phyloP scores from a whole-genome alignment of 1,140 invertebrate species.

The Heliconius congener region DNA sequence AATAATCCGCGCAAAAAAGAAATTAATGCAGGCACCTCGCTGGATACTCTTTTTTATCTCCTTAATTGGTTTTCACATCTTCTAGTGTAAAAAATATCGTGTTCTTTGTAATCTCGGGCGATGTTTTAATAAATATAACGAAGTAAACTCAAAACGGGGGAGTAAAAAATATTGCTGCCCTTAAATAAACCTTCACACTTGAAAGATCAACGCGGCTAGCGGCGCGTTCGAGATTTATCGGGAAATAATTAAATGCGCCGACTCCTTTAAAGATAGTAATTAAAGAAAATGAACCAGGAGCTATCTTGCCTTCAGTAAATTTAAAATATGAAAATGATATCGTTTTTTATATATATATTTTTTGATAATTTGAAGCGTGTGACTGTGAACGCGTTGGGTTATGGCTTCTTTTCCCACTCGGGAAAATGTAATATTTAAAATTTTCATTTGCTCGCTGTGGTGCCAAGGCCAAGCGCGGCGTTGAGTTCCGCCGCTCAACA shows the following conservation, averaged over 20 bases:
- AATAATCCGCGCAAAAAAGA: conserved; percentile 81
- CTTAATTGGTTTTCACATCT: conserved; percentile 82
- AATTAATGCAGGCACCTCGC: conserved; percentile 80
- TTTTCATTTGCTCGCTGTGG: too few species aligned
- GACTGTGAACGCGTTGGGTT: too few species aligned
- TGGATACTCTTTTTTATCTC: conserved; percentile 80
- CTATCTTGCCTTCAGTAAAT: conserved; percentile 31
- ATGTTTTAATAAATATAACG: conserved; percentile 82
- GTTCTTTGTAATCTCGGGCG: conserved; percentile 80
- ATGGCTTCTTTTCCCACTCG: too few species aligned
- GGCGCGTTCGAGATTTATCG: conserved; percentile 74
- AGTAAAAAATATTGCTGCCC: conserved; percentile 73
- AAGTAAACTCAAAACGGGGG: conserved; percentile 66
- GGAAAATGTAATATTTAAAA: too few species aligned
- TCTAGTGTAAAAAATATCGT: conserved; percentile 81
- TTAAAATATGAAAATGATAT: background rate
- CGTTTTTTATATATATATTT: background rate
- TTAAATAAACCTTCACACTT: conserved; percentile 80
- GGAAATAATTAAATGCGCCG: conserved; percentile 71
- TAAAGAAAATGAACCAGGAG: conserved; percentile 44
- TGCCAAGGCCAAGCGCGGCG: too few species aligned
- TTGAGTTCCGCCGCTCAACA: too few species aligned
- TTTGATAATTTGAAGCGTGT: too few species aligned
- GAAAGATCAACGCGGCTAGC: conserved; percentile 73
- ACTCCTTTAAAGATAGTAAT: conserved; percentile 55